Evolutionary conservation across 2,888 invertebrate species (phyloP), one percentile per base, ranked within the genome.

Genomic region (Drosophila neoperkinsi): DNA sequence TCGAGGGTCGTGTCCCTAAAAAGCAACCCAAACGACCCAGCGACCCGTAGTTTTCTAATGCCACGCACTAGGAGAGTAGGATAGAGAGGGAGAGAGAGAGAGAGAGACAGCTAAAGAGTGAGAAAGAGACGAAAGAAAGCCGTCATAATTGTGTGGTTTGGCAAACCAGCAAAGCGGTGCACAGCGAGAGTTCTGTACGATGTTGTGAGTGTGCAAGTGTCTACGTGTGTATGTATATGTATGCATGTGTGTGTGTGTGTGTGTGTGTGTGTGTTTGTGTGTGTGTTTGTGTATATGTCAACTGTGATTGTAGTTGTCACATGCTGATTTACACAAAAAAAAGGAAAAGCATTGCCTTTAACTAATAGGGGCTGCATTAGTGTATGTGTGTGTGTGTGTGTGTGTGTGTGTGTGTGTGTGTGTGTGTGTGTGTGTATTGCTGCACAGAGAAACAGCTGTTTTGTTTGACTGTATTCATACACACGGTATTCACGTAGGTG

Each of bases 121-220:
- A 4, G 7, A n/a, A 4, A 41, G n/a, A 13, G 28, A 38, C 28
- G 30, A 28, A 30, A 16, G n/a, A 30, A 38, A 25, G 38, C 10
- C 50, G 56, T 68, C 70, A 84, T 84, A 89, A 84, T 86, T 89
- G 87, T 86, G 81, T 75, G 89, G 82, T 71, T 78, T 55, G 66
- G 58, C 62, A 74, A 58, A 34, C 30, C 25, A 55, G 13, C 25
- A 36, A 52, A 51, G 25, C 36, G 33, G n/a, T 57, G 63, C 53
- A 56, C 16, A 25, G 33, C 34, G 49, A 58, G 58, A 53, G 56
- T 30, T 70, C n/a, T 31, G 41, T 33, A 18, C 52, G 28, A n/a
- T 49, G 13, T 36, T 33, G 49, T 65, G 64, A 41, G 25, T 34
- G 16, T 31, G 25, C 18, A 38, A 61, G n/a, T 41, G 52, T 28